Evolutionary conservation across 2,888 invertebrate species (phyloP).

Genomic region (Proisotoma minuta): DNA sequence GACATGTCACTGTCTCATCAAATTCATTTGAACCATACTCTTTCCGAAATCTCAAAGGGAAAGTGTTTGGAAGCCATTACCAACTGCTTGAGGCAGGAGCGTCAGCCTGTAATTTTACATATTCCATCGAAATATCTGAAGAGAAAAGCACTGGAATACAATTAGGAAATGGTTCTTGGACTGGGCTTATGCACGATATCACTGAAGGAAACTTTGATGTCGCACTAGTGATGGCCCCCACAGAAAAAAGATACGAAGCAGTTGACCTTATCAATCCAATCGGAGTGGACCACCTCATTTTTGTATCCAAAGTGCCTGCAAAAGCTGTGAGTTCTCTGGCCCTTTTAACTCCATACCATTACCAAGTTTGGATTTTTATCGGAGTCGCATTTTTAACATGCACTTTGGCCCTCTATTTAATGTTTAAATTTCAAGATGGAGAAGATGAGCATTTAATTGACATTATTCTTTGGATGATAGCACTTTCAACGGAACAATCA

Average conservation of each 20-base stretch:
- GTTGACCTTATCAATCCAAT: constrained; percentile 24
- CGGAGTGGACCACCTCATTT: constrained; percentile 19
- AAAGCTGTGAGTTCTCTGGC: constrained; percentile 15
- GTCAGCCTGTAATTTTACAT: not conserved
- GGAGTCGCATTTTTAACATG: constrained; percentile 11
- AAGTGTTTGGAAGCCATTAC: constrained; percentile 2
- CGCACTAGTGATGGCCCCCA: not conserved
- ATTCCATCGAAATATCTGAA: not conserved
- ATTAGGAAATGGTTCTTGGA: constrained; percentile 1
- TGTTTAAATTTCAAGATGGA: not conserved
- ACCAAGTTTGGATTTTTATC: constrained; percentile 20
- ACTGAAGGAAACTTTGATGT: not conserved
- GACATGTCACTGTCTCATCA: not conserved
- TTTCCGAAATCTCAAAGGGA: not conserved
- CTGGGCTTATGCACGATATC: constrained; percentile 1
- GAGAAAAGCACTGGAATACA: constrained; percentile 1
- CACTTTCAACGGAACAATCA: constrained; percentile 21
- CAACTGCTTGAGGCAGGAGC: not conserved
- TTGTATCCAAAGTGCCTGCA: constrained; percentile 18
- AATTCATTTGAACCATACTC: constrained; percentile 1
- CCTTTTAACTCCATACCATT: constrained; percentile 22
- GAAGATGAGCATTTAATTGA: not conserved
- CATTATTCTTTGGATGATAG: constrained; percentile 9
- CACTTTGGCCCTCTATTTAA: not conserved
- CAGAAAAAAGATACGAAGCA: not conserved